Base-by-base conservation (phyloP, 92 coral and sea anemone species). In the Phymanthus crucifer region DNA sequence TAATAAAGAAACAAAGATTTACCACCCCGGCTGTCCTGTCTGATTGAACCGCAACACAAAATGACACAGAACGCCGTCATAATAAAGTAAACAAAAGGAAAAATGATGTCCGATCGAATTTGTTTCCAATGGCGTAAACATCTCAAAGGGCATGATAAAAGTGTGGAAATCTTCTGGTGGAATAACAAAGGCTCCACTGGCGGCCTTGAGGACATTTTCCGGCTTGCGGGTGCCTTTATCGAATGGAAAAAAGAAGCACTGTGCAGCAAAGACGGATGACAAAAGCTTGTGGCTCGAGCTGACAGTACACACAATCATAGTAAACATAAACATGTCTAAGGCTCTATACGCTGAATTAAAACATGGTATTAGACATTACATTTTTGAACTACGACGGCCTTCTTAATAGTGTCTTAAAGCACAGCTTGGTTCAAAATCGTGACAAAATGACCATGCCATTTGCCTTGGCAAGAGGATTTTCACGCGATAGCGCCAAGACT, bases 291-390 rank as follows among this genome's bases (percentile, higher is more conserved):
- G 73, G 26, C 79, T 58, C 72, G 67, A 82, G 80, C 32, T 82
- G 87, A 89, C 92, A 89, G 70, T 61, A 64, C 40, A 74, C 79
- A 85, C 87, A 82, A 78, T 78, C 72, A 67, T 71, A 36, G 74
- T 89, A 89, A 89, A 89, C 83, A 89, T 83, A 89, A 89, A 86
- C 90, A 86, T 70, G 83, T 67, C 80, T 83, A 78, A 11, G 36
- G 66, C 71, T 40, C 67, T 40, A 69, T 46, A 23, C 48, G 40
- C 23, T 16, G 38, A 75, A 35, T 33, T 61, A 77, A 61, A 65
- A 77, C 64, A 64, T 50, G 57, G 36, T 27, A 24, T 52, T 27
- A n/a, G 45, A 56, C 32, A 40, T 61, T 23, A 38, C 45, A 64
- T 17, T 36, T 23, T 32, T 77, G 71, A 77, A 31, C 72, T 33